These are phyloP conservation scores for Drosophila meridiana DNA, from an alignment of 2,888 invertebrate genomes.

Conservation along the genomic window DNA sequence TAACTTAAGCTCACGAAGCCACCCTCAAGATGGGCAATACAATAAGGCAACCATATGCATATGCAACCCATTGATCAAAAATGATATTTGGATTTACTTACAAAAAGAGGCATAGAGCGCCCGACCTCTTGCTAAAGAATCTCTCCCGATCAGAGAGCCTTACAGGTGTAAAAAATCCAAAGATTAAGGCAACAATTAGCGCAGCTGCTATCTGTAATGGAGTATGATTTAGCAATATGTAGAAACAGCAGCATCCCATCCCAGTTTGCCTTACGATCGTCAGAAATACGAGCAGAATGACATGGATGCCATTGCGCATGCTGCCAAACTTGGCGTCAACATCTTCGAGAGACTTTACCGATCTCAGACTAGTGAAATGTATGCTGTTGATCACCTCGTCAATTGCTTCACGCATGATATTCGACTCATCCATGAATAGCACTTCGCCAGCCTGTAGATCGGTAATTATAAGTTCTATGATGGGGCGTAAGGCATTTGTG, in stretches of 20 bases:
- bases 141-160: constrained; percentile 7
- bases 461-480: constrained; percentile 24
- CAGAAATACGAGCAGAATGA: constrained; percentile 35
- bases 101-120: constrained; percentile 49
- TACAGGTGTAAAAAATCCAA: constrained; percentile 33
- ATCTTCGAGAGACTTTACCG: constrained; percentile 54
- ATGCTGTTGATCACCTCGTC: constrained; percentile 48
- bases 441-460: constrained; percentile 23
- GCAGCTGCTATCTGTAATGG: constrained; percentile 38
- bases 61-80: neutral
- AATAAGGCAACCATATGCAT: too few species aligned
- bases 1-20: neutral
- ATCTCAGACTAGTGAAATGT: constrained; percentile 37
- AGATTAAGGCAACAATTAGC: constrained; percentile 46
- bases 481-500: too few species aligned
- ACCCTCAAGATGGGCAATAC: too few species aligned
- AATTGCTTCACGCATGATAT: constrained; percentile 37
- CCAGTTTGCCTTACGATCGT: constrained; percentile 40
- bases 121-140: constrained; percentile 56
- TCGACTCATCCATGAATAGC: neutral
- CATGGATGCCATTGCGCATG: constrained; percentile 24
- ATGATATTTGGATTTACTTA: constrained; percentile 36
- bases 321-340: constrained; percentile 48
- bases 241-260: neutral
- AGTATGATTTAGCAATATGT: neutral